phyloP scores from a whole-genome alignment of 2,888 invertebrate genomes.

The Archaeoteleia sp. region DNA sequence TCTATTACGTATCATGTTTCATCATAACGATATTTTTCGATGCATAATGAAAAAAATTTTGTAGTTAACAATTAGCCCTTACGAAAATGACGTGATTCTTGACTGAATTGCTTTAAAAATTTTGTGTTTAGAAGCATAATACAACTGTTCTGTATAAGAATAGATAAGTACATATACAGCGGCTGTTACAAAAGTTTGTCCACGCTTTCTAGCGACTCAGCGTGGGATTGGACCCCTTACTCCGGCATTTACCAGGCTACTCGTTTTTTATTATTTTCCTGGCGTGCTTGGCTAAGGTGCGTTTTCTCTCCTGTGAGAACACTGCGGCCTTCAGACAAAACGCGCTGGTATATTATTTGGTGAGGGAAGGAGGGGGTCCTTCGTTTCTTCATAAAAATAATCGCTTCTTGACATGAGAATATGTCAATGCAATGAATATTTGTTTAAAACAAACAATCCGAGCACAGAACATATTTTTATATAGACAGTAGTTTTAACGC shows the following conservation, averaged over 20 bases:
- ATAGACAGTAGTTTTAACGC: slow-evolving; percentile 1
- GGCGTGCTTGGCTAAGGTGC: slow-evolving; percentile 4
- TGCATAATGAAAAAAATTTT: too few relatives aligned
- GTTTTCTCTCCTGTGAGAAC: slow-evolving; percentile 13
- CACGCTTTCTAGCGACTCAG: slow-evolving; percentile 27
- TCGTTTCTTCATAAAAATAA: background rate
- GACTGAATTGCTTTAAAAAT: too few relatives aligned
- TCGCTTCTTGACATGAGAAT: background rate
- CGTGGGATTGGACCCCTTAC: slow-evolving; percentile 34
- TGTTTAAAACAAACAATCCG: background rate
- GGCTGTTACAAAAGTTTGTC: slow-evolving; percentile 22
- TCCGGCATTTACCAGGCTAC: slow-evolving; percentile 25
- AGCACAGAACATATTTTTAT: background rate
- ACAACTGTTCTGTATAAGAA: too few relatives aligned
- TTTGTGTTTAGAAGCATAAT: too few relatives aligned
- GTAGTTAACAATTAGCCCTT: too few relatives aligned
- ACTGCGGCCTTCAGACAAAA: slow-evolving; percentile 12
- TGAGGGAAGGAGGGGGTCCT: background rate
- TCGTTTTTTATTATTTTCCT: slow-evolving; percentile 20
- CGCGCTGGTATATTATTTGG: slow-evolving; percentile 2
- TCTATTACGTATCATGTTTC: too few relatives aligned
- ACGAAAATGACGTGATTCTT: too few relatives aligned
- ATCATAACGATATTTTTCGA: too few relatives aligned
- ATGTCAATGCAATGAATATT: background rate
- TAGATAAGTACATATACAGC: slow-evolving; percentile 14